Conservation (phyloP, 2,113 vertebrate species). For the Spheniscus mendiculus region DNA sequence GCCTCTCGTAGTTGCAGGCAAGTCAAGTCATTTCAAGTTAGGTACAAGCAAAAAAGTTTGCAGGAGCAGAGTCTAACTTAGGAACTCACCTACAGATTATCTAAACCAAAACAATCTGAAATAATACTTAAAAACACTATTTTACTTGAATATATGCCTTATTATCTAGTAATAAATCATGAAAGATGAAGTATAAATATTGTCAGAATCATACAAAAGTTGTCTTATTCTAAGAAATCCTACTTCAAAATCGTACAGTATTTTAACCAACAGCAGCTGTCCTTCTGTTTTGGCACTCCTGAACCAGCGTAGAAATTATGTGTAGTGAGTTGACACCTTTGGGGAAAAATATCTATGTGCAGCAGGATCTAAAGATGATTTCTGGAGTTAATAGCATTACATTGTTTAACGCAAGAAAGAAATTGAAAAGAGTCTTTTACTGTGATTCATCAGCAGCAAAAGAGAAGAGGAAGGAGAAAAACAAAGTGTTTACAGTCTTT, state of each 20-base stretch:
- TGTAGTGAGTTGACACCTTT: slow-evolving; percentile 9
- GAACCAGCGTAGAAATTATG: slow-evolving; percentile 45
- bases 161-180: slow-evolving; percentile 66
- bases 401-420: slow-evolving; percentile 51
- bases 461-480: slow-evolving; percentile 19
- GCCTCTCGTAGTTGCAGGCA: neutral
- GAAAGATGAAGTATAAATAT: slow-evolving; percentile 71
- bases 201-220: slow-evolving; percentile 66
- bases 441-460: slow-evolving; percentile 54
- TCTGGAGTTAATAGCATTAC: slow-evolving; percentile 49
- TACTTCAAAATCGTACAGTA: slow-evolving; percentile 53
- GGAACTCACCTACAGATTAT: slow-evolving; percentile 2
- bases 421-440: slow-evolving; percentile 44
- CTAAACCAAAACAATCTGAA: neutral
- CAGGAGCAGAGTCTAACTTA: neutral
- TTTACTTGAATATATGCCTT: slow-evolving; percentile 64
- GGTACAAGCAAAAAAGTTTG: neutral
- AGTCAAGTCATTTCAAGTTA: neutral
- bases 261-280: slow-evolving; percentile 9
- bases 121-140: slow-evolving; percentile 51
- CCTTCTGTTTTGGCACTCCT: slow-evolving; percentile 63
- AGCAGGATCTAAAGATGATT: slow-evolving; percentile 35
- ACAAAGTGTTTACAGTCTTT: slow-evolving; percentile 46
- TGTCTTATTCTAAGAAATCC: slow-evolving; percentile 63
- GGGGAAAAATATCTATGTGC: slow-evolving; percentile 2